A percentile compares a stretch with the other conserved stretches of the same genome.
Evolutionary conservation across 2,113 vertebrate genomes (phyloP).

Genomic region (Cephalopholis sonnerati): DNA sequence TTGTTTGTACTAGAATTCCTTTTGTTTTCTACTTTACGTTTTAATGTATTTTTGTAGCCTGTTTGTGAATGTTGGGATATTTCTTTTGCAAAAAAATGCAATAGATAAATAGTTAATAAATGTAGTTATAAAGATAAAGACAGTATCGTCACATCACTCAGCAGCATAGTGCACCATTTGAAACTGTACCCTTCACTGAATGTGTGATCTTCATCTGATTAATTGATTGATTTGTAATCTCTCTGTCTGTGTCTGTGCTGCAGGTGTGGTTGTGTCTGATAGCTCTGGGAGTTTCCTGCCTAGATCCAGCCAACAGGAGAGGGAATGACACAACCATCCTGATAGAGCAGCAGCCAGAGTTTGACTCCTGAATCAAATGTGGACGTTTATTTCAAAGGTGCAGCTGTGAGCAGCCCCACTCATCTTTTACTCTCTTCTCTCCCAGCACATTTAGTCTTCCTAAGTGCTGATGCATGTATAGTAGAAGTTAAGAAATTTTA

Average conservation of each 20-base stretch:
- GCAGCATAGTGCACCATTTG: background rate
- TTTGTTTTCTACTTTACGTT: too few relatives aligned
- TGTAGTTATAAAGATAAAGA: background rate
- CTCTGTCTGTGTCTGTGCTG: slow-evolving; percentile 26
- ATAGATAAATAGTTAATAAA: too few relatives aligned
- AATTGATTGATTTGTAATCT: background rate
- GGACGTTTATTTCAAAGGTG: background rate
- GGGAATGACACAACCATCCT: slow-evolving; percentile 81
- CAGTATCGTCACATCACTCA: background rate
- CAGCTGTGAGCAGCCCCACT: slow-evolving; percentile 1
- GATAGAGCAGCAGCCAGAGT: slow-evolving; percentile 74
- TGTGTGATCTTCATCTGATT: background rate
- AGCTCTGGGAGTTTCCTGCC: slow-evolving; percentile 87
- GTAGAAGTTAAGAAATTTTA: too few relatives aligned
- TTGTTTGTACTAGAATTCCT: too few relatives aligned
- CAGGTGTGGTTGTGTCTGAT: slow-evolving; percentile 91
- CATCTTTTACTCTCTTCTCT: background rate
- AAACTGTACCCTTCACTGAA: background rate
- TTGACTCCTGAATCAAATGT: slow-evolving; percentile 52
- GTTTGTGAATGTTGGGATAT: background rate
- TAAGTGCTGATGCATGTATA: slow-evolving; percentile 17
- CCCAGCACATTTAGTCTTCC: background rate
- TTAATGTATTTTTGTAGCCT: too few relatives aligned
- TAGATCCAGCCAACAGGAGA: slow-evolving; percentile 84
- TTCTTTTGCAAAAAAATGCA: too few relatives aligned